Percentiles rank a stretch among this genome's conserved stretches.
These are phyloP conservation scores for Eupithecia exiguata DNA, from an alignment of 2,888 invertebrate species.

Conservation along the genomic window DNA sequence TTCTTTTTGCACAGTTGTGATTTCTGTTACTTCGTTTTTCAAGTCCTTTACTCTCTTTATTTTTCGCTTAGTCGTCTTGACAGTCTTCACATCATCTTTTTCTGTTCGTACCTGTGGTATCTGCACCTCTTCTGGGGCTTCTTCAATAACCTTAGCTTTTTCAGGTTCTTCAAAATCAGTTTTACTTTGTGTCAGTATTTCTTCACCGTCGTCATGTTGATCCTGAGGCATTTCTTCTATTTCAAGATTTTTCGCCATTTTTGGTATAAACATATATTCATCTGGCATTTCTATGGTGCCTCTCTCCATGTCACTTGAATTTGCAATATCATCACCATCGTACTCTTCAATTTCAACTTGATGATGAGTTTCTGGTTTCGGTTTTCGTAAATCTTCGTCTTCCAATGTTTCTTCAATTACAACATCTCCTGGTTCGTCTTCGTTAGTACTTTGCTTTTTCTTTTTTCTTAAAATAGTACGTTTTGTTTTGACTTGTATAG, in stretches of 20 bases:
- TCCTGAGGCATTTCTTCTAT: constrained; percentile 68
- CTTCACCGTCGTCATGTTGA: background rate
- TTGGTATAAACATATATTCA: constrained; percentile 63
- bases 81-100: constrained; percentile 45
- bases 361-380: constrained; percentile 48
- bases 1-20: constrained; percentile 8
- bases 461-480: constrained; percentile 81
- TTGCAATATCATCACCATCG: constrained; percentile 55
- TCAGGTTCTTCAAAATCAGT: constrained; percentile 42
- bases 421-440: constrained; percentile 68
- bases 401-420: constrained; percentile 81
- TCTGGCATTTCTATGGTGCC: constrained; percentile 70
- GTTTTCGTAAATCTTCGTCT: constrained; percentile 59
- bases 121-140: constrained; percentile 53
- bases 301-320: constrained; percentile 55
- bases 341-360: constrained; percentile 74
- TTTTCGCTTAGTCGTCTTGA: constrained; percentile 45
- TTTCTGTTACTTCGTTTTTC: background rate
- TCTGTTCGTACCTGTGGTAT: constrained; percentile 52
- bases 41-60: constrained; percentile 17
- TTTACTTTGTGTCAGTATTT: background rate
- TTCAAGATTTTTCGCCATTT: constrained; percentile 57
- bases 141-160: constrained; percentile 57
- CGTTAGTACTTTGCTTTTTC: constrained; percentile 49
- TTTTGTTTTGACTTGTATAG: constrained; percentile 83